Conservation (phyloP, 2,113 vertebrate species). For the Bujurquina vittata region DNA sequence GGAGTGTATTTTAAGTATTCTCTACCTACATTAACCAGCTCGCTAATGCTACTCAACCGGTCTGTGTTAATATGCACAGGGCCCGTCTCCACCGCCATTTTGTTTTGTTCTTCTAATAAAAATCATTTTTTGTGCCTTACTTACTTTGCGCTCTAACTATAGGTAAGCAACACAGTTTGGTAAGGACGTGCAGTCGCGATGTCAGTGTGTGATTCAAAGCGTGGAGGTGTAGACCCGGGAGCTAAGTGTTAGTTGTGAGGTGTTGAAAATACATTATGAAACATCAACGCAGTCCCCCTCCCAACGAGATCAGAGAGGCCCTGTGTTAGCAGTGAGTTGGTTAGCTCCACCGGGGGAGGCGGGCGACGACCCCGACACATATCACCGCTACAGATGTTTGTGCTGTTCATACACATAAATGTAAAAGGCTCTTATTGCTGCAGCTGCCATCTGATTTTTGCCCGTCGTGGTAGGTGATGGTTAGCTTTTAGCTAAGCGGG, state of each 20-base stretch:
- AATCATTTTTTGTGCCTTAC: conserved; percentile 53
- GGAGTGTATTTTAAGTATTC: neutral
- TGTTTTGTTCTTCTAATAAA: conserved; percentile 80
- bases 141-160: too few relatives aligned
- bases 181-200: neutral
- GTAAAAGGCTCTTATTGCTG: neutral
- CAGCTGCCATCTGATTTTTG: neutral
- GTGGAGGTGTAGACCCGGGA: neutral
- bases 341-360: neutral
- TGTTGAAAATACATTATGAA: conserved; percentile 72
- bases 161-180: neutral
- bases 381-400: neutral
- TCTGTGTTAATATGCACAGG: conserved; percentile 47
- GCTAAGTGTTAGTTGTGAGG: conserved; percentile 23
- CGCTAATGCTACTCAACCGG: neutral
- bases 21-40: neutral
- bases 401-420: neutral
- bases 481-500: conserved; percentile 5
- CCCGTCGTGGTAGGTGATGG: neutral
- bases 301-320: conserved; percentile 67
- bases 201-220: neutral
- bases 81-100: conserved; percentile 82
- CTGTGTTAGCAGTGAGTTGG: conserved; percentile 30
- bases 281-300: conserved; percentile 69
- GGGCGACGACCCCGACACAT: neutral